phyloP scores from a whole-genome alignment of 2,888 invertebrate species.

The Scaptomyza polygonia region DNA sequence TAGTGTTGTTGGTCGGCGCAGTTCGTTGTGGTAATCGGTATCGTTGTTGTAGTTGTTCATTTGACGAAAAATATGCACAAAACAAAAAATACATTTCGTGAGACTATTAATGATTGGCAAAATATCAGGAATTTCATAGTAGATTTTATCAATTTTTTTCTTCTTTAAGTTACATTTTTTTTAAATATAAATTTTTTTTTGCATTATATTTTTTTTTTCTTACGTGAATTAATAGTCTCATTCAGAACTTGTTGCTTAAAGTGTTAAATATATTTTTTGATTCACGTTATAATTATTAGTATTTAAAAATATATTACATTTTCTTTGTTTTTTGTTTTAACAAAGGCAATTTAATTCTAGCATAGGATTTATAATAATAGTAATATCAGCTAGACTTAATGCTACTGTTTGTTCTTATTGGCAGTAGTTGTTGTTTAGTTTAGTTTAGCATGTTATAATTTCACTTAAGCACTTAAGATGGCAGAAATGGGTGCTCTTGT shows the following conservation, averaged over 20 bases:
- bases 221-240: constrained; percentile 83
- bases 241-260: constrained; percentile 83
- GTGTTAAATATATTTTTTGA: constrained; percentile 80
- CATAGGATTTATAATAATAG: constrained; percentile 35
- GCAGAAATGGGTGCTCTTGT: constrained; percentile 78
- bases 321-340: constrained; percentile 6
- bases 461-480: constrained; percentile 43
- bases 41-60: constrained; percentile 57
- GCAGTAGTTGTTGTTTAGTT: constrained; percentile 78
- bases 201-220: constrained; percentile 6
- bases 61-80: constrained; percentile 82
- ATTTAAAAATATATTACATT: constrained; percentile 59
- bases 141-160: constrained; percentile 38
- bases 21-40: constrained; percentile 53
- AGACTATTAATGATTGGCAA: constrained; percentile 82
- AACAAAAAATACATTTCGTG: constrained; percentile 83
- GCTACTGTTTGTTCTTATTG: constrained; percentile 85
- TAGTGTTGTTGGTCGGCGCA: constrained; percentile 49
- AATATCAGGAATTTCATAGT: constrained; percentile 45
- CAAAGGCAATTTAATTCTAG: constrained; percentile 19
- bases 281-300: constrained; percentile 43
- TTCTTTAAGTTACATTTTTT: constrained; percentile 25
- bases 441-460: constrained; percentile 17
- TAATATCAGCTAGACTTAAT: constrained; percentile 67
- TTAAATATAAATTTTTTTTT: constrained; percentile 10